Base-by-base conservation (phyloP, 2,888 invertebrate genomes). In the Acrobasis repandana region DNA sequence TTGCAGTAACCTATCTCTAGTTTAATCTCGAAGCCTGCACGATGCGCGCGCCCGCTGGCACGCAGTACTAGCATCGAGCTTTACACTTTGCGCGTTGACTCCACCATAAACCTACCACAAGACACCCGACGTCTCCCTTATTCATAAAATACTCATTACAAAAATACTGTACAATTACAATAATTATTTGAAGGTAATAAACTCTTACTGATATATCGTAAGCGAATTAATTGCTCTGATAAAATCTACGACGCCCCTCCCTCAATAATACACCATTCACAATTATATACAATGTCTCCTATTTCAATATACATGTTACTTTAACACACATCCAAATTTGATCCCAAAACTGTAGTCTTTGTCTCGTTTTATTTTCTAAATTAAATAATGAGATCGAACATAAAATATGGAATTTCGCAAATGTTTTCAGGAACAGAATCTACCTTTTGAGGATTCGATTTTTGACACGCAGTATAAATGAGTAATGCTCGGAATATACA, bases 321-420 rank as follows among this genome's bases (percentile, higher is more conserved):
- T 87, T 85, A 87, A 88, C 90, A 90, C 90, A 90, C 90, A 88
- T 90, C 85, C 86, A 88, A 90, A 90, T 90, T 91, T 91, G 90
- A 87, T 90, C 91, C 91, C 91, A 86, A 89, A 88, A 88, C 87
- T 90, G 90, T 89, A 91, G 91, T 90, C 90, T 91, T 91, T 90
- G 90, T 85, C 91, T 91, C 90, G 84, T 84, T 88, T 85, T 88
- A 88, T 85, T 90, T 90, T 90, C 90, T 90, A 90, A 88, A 89
- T 91, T 90, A 92, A 90, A 90, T 91, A 90, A 90, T 92, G 91
- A 92, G 91, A 92, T 92, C 91, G 88, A 88, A 90, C 87, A 83
- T 87, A 88, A 86, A 88, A 83, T 80, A 84, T 83, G 88, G 86
- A 89, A 86, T 86, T 85, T 86, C 79, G 82, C 76, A 78, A 76